Base-by-base conservation (phyloP, 2,797 vertebrate genomes). In the Phaenicophaeus curvirostris region DNA sequence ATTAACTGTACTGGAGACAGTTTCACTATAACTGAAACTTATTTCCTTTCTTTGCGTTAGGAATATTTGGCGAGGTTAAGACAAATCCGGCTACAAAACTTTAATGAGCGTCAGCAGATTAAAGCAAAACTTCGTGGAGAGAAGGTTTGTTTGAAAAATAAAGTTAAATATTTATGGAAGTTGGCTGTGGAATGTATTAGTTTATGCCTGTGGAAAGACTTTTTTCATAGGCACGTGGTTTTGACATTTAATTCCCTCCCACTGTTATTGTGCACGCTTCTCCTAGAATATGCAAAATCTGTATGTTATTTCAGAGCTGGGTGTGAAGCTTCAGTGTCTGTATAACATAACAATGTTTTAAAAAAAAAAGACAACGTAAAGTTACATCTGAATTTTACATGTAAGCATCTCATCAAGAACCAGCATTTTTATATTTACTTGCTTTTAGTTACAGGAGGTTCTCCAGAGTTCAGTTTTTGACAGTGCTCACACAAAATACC, bases 61-160 rank as follows among this genome's bases (percentile, higher is more conserved):
- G 99, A 99, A 92, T 99, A 99, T 94, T 97, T 99, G 97, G 97
- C 98, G 53, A 98, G 99, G 93, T 96, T 99, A 92, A 98, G 98
- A 83, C 99, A 99, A 97, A 99, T 99, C 96, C 98, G 99, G 80
- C 97, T 99, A 94, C 99, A 99, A 95, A 99, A 99, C 98, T 99
- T 99, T 91, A 99, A 99, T 76, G 99, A 99, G 95, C 98, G 99
- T 57, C 99, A 99, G 89, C 98, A 99, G 97, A 99, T 99, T 90
- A 99, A 98, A 98, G 99, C 99, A n/a, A 98, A 98, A 80, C 98
- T 99, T 96, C 97, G 98, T 98, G 99, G 99, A 97, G 99, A 99
- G 96, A 99, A 99, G 98, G 99, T 99, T 97, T 20, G 97, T 96
- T 80, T 92, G 62, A 93, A 92, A 87, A 91, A 65, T 48, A 13